phyloP scores from a whole-genome alignment of 2,113 vertebrate species.

The Opisthocomus hoazin region DNA sequence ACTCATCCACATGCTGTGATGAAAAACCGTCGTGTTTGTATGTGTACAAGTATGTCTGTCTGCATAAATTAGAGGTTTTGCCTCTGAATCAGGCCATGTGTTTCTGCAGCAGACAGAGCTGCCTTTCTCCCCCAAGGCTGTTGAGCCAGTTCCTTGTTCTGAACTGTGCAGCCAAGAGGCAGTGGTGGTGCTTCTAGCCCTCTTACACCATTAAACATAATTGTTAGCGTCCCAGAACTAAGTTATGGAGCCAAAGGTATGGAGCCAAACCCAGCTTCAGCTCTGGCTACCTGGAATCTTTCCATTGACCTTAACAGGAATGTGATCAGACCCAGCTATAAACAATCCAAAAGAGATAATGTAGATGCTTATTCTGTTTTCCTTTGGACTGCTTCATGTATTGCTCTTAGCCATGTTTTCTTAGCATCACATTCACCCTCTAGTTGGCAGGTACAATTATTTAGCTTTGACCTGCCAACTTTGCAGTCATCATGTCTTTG shows the following conservation, averaged over 20 bases:
- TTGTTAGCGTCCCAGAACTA: neutral
- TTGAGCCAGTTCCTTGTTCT: neutral
- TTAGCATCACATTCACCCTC: neutral
- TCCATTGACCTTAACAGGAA: constrained; percentile 8
- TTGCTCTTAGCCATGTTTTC: neutral
- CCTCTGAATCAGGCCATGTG: neutral
- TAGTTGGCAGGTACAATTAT: neutral
- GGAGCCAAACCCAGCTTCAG: neutral
- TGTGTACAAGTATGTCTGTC: constrained; percentile 28
- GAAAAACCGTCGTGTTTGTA: neutral
- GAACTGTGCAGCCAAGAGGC: neutral
- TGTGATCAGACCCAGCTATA: neutral
- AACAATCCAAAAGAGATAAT: constrained; percentile 7
- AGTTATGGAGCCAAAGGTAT: neutral
- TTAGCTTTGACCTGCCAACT: constrained; percentile 25
- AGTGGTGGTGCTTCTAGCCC: neutral
- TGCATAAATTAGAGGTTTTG: constrained; percentile 36
- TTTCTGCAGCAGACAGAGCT: constrained; percentile 26
- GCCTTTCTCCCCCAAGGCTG: neutral
- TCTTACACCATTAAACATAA: neutral
- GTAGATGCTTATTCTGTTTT: neutral
- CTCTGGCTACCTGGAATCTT: neutral
- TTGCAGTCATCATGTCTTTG: neutral
- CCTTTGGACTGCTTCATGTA: neutral
- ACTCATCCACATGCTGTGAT: neutral